These are phyloP conservation scores for Nebria ingens DNA, from an alignment of 1,140 invertebrate genomes.

Conservation along the genomic window DNA sequence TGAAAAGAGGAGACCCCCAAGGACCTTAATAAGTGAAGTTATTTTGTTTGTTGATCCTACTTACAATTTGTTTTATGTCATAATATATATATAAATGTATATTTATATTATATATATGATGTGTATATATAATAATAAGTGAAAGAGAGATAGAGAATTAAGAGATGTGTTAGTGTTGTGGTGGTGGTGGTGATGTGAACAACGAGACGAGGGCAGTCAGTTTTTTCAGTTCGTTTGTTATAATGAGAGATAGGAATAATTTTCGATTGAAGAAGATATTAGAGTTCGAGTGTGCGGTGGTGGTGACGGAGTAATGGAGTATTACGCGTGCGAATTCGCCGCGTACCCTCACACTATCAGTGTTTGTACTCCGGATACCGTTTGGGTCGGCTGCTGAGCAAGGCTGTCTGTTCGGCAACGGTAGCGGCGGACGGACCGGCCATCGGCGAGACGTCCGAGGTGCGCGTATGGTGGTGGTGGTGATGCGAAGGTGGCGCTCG, in stretches of 20 bases:
- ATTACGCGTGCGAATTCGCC: conserved; percentile 11
- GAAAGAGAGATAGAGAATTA: background rate
- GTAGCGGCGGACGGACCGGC: conserved; percentile 23
- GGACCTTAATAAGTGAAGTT: no score
- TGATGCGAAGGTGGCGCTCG: conserved; percentile 16
- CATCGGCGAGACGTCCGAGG: conserved; percentile 20
- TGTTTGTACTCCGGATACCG: conserved; percentile 50
- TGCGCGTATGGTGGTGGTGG: conserved; percentile 25
- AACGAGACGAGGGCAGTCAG: background rate
- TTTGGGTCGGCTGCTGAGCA: conserved; percentile 34
- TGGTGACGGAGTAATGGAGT: background rate
- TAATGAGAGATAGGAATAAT: no score
- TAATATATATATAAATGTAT: no score
- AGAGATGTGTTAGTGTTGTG: no score
- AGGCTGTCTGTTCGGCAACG: conserved; percentile 25
- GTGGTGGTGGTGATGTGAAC: no score
- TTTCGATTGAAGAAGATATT: no score
- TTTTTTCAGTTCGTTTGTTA: background rate
- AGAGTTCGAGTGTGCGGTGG: background rate
- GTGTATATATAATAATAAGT: background rate
- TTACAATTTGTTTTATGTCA: no score
- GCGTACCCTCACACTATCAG: conserved; percentile 38
- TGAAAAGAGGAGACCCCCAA: no score
- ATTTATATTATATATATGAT: no score
- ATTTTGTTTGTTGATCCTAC: no score